Conservation (phyloP, 2,113 vertebrate species). For the Suncus etruscus region DNA sequence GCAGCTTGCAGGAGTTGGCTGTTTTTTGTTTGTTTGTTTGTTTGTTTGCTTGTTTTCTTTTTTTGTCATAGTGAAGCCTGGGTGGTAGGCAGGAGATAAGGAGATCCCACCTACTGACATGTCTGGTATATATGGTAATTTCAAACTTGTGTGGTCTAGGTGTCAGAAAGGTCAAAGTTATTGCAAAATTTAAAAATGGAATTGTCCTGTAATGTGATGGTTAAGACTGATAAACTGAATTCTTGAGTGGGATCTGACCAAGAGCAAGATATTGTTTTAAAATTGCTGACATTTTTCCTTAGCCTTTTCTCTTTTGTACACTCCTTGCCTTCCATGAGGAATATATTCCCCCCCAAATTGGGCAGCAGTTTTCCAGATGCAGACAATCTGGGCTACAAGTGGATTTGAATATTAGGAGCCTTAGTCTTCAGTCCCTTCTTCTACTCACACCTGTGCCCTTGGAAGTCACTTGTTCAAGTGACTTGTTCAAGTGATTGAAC, state of each 20-base stretch:
- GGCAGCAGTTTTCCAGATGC: background rate
- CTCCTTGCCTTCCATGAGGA: background rate
- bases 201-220: accelerated
- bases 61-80: background rate
- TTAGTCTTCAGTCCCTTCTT: background rate
- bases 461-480: background rate
- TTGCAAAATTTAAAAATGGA: accelerated
- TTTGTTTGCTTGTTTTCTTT: background rate
- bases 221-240: background rate
- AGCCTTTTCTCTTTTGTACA: background rate
- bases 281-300: accelerated
- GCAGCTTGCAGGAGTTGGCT: background rate
- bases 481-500: accelerated
- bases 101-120: background rate
- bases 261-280: background rate
- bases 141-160: accelerated
- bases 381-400: background rate
- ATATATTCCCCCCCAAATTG: accelerated
- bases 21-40: background rate
- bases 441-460: background rate
- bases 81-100: background rate
- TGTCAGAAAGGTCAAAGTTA: background rate
- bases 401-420: background rate
- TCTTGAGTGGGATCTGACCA: too few relatives aligned
- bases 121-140: background rate